Evolutionary conservation across 2,888 invertebrate genomes (phyloP), one percentile per base, ranked within the genome.

Genomic region (Cheiracanthium punctorium): DNA sequence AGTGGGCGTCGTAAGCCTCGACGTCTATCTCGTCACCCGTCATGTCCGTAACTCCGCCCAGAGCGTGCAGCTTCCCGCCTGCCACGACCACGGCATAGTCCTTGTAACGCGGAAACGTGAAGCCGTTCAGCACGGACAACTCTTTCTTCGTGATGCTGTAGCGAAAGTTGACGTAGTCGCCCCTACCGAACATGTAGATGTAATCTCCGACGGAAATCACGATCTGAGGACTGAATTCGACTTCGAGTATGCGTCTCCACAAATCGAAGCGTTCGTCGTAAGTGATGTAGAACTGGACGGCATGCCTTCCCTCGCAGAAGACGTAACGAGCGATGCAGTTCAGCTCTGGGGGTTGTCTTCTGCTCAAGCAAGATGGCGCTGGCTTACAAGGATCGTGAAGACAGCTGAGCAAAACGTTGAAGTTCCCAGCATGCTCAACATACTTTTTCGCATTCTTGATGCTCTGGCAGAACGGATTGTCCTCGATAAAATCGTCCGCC

Each of bases 121-220:
- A 8, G 2, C 33, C 52, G 8, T 24, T 10, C 30, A 82, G 37
- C 1, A 14, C 67, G 17, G 41, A 10, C 69, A 48, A 70, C n/a
- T 37, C 17, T 20, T 70, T 33, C 1, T 75, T 37, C 8, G 29
- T n/a, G 4, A 82, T 10, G 12, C 70, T 52, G 30, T 69, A 75
- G 12, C 32, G 28, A 30, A 70, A 4, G 5, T 30, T 75, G 12
- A 20, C 33, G 32, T 58, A 70, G 4, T 58, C 37, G 41, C 58
- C 70, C 2, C 37, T 58, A 30, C 74, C 70, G 29, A 82, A 75
- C 41, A 82, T 52, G 33, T 82, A 82, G 10, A 75, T 33, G 17
- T 20, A 14, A 14, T 24, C 14, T 12, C 75, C 75, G 8, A 70
- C 14, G 29, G 52, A 33, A 7, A 82, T 17, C 0, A 82, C 5